Conservation (phyloP, 2,113 vertebrate genomes). For the Haplochromis vanheusdeni region DNA sequence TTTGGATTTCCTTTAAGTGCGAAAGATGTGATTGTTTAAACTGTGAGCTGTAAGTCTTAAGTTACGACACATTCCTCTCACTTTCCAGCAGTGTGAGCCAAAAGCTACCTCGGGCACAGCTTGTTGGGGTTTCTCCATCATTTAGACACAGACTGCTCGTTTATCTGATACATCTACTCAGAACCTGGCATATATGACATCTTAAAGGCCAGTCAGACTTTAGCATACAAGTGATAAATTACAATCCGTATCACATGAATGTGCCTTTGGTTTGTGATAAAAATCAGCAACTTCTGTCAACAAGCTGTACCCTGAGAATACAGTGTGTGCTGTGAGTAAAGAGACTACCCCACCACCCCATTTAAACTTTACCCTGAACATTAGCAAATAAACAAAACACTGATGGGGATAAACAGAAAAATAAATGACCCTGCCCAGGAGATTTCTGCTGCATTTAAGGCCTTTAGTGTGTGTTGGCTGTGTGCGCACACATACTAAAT, state of each 20-base stretch:
- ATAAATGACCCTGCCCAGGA: slow-evolving; percentile 19
- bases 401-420: slow-evolving; percentile 35
- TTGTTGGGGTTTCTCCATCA: background rate
- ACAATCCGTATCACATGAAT: background rate
- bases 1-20: slow-evolving; percentile 25
- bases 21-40: slow-evolving; percentile 18
- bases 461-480: slow-evolving; percentile 48
- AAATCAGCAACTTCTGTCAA: background rate
- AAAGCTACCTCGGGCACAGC: slow-evolving; percentile 58
- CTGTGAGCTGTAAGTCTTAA: slow-evolving; percentile 21
- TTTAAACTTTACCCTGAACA: slow-evolving; percentile 40
- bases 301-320: slow-evolving; percentile 60
- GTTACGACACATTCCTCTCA: slow-evolving; percentile 62
- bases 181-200: background rate
- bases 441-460: slow-evolving; percentile 53
- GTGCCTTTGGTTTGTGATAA: slow-evolving; percentile 7
- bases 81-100: slow-evolving; percentile 73
- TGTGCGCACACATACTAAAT: background rate
- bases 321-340: slow-evolving; percentile 59
- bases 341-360: slow-evolving; percentile 41
- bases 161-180: background rate
- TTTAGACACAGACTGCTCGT: background rate
- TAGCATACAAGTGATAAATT: background rate
- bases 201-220: background rate
- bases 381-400: slow-evolving; percentile 28